phyloP scores from a whole-genome alignment of 2,113 vertebrate species.

The Gambusia affinis region DNA sequence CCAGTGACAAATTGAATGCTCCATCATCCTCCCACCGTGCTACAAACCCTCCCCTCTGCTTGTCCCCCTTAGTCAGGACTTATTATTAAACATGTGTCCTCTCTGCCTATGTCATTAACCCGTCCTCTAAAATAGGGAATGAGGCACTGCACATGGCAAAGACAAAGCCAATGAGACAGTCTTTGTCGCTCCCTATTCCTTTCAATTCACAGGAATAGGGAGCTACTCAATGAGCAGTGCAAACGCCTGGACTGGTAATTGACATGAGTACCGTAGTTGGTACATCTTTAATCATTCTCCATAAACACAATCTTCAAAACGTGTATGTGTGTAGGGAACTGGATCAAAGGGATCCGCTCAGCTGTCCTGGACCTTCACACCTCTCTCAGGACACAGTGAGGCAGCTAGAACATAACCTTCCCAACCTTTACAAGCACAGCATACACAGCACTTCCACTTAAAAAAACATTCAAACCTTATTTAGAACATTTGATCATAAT shows the following conservation, averaged over 20 bases:
- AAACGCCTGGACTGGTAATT: slow-evolving; percentile 62
- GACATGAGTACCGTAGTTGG: slow-evolving; percentile 38
- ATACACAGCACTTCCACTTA: slow-evolving; percentile 20
- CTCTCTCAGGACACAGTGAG: slow-evolving; percentile 2
- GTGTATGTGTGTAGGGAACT: slow-evolving; percentile 15
- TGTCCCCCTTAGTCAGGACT: slow-evolving; percentile 64
- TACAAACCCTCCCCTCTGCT: slow-evolving; percentile 40
- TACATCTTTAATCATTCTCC: slow-evolving; percentile 61
- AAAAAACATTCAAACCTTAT: slow-evolving; percentile 47
- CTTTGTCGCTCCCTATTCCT: no score
- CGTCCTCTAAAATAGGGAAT: not conserved
- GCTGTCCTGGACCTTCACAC: slow-evolving; percentile 19
- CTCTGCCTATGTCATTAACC: slow-evolving; percentile 66
- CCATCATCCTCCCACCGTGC: slow-evolving; percentile 43
- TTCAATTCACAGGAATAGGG: slow-evolving; percentile 40
- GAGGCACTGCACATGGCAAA: no score
- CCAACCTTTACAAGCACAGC: slow-evolving; percentile 13
- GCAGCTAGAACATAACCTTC: slow-evolving; percentile 19
- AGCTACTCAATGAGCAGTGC: slow-evolving; percentile 31
- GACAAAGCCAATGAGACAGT: no score
- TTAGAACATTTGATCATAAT: slow-evolving; percentile 45
- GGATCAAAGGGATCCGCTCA: slow-evolving; percentile 54
- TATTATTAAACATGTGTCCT: slow-evolving; percentile 77
- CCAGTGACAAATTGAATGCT: slow-evolving; percentile 32
- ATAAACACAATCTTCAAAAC: slow-evolving; percentile 38